These are phyloP conservation scores for Helleia helle DNA, from an alignment of 2,888 invertebrate genomes.

Conservation along the genomic window DNA sequence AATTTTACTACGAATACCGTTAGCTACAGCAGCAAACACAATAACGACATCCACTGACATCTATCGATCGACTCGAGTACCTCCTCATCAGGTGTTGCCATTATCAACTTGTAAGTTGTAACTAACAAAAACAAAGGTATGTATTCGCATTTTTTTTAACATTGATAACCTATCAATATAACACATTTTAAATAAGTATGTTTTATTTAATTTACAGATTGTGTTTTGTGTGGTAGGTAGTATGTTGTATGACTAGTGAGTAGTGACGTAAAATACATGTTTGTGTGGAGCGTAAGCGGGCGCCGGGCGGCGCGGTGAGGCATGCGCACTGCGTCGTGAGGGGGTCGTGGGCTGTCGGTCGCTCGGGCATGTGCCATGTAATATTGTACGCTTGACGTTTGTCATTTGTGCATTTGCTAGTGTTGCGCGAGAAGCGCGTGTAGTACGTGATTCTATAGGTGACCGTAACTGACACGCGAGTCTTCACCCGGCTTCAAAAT, in stretches of 20 bases:
- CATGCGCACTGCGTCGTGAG: constrained; percentile 36
- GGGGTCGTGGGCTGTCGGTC: constrained; percentile 28
- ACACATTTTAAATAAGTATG: too few relatives aligned
- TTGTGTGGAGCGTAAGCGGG: constrained; percentile 22
- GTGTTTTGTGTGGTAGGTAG: constrained; percentile 4
- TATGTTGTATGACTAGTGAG: too few relatives aligned
- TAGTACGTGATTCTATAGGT: constrained; percentile 54
- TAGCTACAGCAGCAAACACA: constrained; percentile 63
- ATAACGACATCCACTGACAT: constrained; percentile 68
- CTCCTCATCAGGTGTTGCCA: constrained; percentile 51
- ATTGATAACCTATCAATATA: too few relatives aligned
- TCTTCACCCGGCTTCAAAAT: constrained; percentile 63
- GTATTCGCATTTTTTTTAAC: too few relatives aligned
- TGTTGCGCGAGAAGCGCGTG: constrained; percentile 47
- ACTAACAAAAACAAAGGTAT: too few relatives aligned
- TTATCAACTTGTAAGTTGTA: neutral
- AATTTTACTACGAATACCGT: constrained; percentile 68
- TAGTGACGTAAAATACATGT: constrained; percentile 12
- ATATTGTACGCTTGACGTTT: neutral
- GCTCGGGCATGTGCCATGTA: constrained; percentile 42
- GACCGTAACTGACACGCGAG: constrained; percentile 58
- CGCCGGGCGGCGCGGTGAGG: constrained; percentile 26
- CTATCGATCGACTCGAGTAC: constrained; percentile 65
- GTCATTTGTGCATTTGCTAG: constrained; percentile 53
- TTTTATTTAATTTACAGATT: too few relatives aligned